phyloP scores from a whole-genome alignment of 2,888 invertebrate genomes.

The Chrysolina haemoptera region DNA sequence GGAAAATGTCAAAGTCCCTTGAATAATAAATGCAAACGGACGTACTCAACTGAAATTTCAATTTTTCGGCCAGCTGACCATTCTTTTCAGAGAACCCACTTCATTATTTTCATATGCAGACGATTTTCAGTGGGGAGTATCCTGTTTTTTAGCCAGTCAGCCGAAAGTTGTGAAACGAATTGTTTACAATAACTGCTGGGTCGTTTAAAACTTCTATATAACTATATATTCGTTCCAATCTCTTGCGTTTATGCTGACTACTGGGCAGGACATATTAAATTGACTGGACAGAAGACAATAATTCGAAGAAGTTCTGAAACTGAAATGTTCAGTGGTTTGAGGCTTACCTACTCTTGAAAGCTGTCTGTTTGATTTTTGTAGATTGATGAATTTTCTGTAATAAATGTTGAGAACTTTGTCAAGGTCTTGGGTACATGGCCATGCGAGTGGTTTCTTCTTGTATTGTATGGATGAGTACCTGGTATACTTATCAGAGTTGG shows the following conservation, averaged over 20 bases:
- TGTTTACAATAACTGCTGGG: conserved; percentile 37
- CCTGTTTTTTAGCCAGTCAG: conserved; percentile 36
- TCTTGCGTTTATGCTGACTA: conserved; percentile 38
- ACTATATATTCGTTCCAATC: conserved; percentile 39
- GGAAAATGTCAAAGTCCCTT: background rate
- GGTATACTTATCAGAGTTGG: too few relatives aligned
- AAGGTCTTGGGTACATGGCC: too few relatives aligned
- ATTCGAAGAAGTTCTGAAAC: background rate
- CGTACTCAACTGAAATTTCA: conserved; percentile 27
- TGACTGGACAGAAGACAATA: conserved; percentile 38
- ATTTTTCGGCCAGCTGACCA: conserved; percentile 44
- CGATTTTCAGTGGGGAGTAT: conserved; percentile 37
- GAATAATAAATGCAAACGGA: background rate
- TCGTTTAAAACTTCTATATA: conserved; percentile 46
- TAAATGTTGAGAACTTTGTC: too few relatives aligned
- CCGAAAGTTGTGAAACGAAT: conserved; percentile 36
- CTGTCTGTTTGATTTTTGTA: too few relatives aligned
- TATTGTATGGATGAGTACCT: too few relatives aligned
- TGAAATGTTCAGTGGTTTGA: background rate
- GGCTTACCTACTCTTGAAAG: background rate
- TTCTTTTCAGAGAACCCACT: conserved; percentile 39
- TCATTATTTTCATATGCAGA: conserved; percentile 48
- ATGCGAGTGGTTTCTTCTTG: too few relatives aligned
- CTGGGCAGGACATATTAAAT: conserved; percentile 37
- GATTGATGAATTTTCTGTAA: too few relatives aligned